phyloP scores from a whole-genome alignment of 1,140 invertebrate species.

The Rhysida immarginata region DNA sequence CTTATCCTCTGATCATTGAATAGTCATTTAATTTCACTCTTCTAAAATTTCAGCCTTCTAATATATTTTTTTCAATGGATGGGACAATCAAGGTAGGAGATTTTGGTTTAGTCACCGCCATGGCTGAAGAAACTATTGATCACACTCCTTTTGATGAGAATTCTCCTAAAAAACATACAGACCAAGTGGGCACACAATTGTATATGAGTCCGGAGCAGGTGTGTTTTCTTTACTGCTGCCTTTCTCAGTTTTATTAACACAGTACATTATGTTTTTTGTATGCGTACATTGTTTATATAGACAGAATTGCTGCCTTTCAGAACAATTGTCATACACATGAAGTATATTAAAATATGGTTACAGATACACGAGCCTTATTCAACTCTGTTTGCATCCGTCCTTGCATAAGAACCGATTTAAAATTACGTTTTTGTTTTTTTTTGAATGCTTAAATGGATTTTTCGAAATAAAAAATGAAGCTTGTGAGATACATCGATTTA shows the following conservation, averaged over 20 bases:
- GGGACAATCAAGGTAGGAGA: constrained; percentile 87
- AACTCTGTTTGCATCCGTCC: neutral
- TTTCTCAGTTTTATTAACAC: constrained; percentile 2
- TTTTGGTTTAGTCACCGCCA: constrained; percentile 84
- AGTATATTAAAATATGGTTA: neutral
- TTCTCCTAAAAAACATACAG: constrained; percentile 38
- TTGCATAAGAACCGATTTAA: neutral
- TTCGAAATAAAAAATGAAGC: too few species aligned
- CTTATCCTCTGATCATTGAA: too few species aligned
- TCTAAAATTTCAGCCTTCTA: constrained; percentile 54
- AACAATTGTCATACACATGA: neutral
- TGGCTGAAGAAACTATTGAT: constrained; percentile 44
- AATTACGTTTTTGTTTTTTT: too few species aligned
- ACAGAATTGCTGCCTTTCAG: neutral
- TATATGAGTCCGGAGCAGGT: constrained; percentile 97
- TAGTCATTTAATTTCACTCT: neutral
- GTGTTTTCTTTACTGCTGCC: constrained; percentile 12
- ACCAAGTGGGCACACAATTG: constrained; percentile 67
- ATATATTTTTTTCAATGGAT: constrained; percentile 87
- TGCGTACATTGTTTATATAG: neutral
- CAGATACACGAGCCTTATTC: too few species aligned
- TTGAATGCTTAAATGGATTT: too few species aligned
- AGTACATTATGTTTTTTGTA: neutral
- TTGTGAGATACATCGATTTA: too few species aligned
- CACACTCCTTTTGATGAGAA: constrained; percentile 15